These are phyloP conservation scores for Cheilosia variabilis DNA, from an alignment of 2,888 invertebrate genomes.

Conservation along the genomic window DNA sequence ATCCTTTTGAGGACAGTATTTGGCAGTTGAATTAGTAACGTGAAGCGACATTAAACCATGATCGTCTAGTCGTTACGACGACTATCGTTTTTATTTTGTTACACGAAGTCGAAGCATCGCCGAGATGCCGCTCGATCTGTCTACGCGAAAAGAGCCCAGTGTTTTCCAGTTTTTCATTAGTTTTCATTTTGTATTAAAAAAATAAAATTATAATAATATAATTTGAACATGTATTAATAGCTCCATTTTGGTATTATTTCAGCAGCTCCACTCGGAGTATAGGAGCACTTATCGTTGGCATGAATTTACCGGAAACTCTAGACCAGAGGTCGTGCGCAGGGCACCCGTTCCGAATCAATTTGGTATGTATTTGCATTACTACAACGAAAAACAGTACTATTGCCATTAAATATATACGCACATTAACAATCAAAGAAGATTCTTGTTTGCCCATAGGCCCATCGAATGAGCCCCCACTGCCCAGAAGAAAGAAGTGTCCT, in stretches of 20 bases:
- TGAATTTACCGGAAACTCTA: constrained; percentile 92
- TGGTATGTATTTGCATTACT: constrained; percentile 75
- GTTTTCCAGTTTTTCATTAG: no score
- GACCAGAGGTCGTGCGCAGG: constrained; percentile 89
- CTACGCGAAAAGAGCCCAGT: no score
- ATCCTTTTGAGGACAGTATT: no score
- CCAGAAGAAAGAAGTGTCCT: constrained; percentile 94
- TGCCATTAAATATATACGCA: neutral
- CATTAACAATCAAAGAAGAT: constrained; percentile 49
- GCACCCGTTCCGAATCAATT: constrained; percentile 85
- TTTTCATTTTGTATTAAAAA: no score
- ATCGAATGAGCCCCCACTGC: constrained; percentile 92
- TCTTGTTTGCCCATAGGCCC: constrained; percentile 80
- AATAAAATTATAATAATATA: no score
- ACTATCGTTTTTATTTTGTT: no score
- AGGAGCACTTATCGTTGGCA: constrained; percentile 98
- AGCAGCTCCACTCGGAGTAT: constrained; percentile 96
- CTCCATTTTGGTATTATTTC: constrained; percentile 73
- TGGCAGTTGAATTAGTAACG: no score
- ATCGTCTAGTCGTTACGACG: no score
- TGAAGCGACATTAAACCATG: no score
- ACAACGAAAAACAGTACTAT: neutral
- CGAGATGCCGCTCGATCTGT: no score
- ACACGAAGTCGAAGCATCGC: no score
- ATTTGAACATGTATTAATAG: no score